A percentile compares a stretch with the other conserved stretches of the same genome.
These are phyloP conservation scores for Diachasmimorpha longicaudata DNA, from an alignment of 1,140 invertebrate genomes.

Conservation along the genomic window DNA sequence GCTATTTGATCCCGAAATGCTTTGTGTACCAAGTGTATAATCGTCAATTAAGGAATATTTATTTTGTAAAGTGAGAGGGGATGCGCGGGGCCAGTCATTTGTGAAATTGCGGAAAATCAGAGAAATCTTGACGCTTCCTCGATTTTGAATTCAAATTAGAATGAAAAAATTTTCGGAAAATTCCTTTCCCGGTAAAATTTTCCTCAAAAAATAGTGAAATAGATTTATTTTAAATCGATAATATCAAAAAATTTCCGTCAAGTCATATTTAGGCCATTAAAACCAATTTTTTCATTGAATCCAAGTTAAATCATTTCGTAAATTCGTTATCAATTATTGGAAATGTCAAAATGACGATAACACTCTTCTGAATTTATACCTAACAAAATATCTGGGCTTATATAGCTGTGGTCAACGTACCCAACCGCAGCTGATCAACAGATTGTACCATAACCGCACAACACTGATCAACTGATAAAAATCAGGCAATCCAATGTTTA, in stretches of 20 bases:
- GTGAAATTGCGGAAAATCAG: too few species aligned
- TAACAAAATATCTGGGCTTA: neutral
- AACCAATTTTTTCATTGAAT: neutral
- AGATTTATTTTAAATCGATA: too few species aligned
- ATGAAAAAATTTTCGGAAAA: too few species aligned
- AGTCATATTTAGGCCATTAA: too few species aligned
- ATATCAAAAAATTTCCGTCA: too few species aligned
- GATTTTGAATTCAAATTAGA: too few species aligned
- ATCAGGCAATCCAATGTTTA: neutral
- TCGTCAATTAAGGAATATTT: neutral
- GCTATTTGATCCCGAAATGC: neutral
- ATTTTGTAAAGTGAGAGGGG: neutral
- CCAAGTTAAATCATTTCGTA: neutral
- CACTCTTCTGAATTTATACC: neutral
- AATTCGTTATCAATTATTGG: neutral
- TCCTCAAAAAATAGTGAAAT: too few species aligned
- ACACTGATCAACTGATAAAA: slow-evolving; percentile 2
- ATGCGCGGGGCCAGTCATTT: too few species aligned
- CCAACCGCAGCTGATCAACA: neutral
- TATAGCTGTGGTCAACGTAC: neutral
- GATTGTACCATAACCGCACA: neutral
- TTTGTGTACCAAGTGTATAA: neutral
- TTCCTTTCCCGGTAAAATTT: too few species aligned
- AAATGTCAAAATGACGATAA: neutral
- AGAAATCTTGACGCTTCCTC: too few species aligned